phyloP scores from a whole-genome alignment of 2,113 vertebrate genomes.

The Caloenas nicobarica region DNA sequence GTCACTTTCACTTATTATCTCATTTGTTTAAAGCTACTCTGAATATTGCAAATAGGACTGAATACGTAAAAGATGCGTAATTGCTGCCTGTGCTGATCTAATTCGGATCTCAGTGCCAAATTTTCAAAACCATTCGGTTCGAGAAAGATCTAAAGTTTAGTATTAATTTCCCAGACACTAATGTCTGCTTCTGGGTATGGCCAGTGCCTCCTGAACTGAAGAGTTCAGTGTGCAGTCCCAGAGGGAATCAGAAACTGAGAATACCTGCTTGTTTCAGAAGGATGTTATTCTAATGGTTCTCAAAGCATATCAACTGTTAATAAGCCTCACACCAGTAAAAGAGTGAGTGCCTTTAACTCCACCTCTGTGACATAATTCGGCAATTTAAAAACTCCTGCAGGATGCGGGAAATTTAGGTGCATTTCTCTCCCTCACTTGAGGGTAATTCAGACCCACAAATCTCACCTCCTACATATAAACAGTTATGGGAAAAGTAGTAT shows the following conservation, averaged over 20 bases:
- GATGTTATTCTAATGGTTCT: neutral
- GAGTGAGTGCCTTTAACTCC: neutral
- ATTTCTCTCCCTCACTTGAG: neutral
- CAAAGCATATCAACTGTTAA: neutral
- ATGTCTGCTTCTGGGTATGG: neutral
- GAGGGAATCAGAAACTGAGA: neutral
- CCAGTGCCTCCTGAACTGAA: neutral
- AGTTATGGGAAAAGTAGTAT: neutral
- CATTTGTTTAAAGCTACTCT: neutral
- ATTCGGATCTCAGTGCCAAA: neutral
- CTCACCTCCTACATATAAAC: neutral
- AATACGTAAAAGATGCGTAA: neutral
- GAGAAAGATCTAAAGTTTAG: neutral
- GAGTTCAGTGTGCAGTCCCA: neutral
- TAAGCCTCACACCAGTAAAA: neutral
- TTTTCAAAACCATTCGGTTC: neutral
- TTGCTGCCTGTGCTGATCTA: neutral
- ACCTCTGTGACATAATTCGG: neutral
- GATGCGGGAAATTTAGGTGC: neutral
- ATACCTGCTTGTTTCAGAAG: neutral
- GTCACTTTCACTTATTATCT: neutral
- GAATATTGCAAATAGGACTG: neutral
- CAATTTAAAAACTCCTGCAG: neutral
- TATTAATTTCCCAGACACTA: neutral
- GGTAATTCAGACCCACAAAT: neutral